Conservation (phyloP, 2,113 vertebrate species). For the Carassius gibelio region DNA sequence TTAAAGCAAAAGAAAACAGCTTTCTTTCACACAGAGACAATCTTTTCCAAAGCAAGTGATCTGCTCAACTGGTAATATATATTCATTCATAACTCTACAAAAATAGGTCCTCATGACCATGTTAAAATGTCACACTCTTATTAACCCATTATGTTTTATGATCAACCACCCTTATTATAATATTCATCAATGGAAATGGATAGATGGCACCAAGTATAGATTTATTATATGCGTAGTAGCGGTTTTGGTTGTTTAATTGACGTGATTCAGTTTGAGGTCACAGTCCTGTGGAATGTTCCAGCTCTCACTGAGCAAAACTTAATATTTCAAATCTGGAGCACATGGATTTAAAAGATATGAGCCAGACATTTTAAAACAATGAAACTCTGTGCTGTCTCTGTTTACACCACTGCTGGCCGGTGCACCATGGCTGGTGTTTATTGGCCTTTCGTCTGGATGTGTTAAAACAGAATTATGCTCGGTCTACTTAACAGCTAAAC, state of each 20-base stretch:
- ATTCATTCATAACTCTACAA: neutral
- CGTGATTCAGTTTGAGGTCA: neutral
- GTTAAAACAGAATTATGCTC: neutral
- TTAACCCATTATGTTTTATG: neutral
- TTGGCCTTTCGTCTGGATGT: neutral
- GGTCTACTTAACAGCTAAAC: neutral
- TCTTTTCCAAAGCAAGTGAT: neutral
- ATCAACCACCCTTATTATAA: neutral
- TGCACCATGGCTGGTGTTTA: neutral
- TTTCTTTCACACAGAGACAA: neutral
- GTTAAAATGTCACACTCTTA: neutral
- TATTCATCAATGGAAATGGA: neutral
- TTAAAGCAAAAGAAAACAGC: conserved; percentile 5
- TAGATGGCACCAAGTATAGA: neutral
- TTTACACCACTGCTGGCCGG: neutral
- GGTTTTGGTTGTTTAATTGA: neutral
- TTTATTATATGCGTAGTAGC: neutral
- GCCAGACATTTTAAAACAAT: conserved; percentile 2
- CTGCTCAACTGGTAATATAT: neutral
- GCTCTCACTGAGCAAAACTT: neutral
- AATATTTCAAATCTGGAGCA: neutral
- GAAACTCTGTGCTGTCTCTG: conserved; percentile 17
- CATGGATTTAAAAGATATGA: neutral
- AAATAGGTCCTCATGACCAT: neutral
- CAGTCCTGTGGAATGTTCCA: conserved; percentile 1